These are phyloP conservation scores for Phyllostomus hastatus DNA, from an alignment of 2,113 vertebrate species.

Conservation along the genomic window DNA sequence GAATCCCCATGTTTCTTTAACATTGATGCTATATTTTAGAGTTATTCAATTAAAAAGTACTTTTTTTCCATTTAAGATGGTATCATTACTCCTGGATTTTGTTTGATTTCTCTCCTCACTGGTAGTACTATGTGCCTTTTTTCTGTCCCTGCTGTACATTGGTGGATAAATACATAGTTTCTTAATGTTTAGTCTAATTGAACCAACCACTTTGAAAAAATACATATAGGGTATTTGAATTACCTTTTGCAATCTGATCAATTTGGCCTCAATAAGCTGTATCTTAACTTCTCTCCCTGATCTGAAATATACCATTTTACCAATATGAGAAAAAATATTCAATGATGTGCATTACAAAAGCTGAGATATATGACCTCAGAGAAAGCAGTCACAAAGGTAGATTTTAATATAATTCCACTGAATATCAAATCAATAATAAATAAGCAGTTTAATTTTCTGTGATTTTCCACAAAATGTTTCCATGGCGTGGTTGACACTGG, in stretches of 20 bases:
- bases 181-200: not conserved
- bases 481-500: not conserved
- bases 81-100: not conserved
- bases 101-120: not conserved
- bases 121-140: not conserved
- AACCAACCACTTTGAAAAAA: not conserved
- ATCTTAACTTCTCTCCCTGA: conserved; percentile 29
- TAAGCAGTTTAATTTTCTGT: conserved; percentile 67
- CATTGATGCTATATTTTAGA: not conserved
- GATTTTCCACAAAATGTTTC: conserved; percentile 48
- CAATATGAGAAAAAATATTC: conserved; percentile 30
- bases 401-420: conserved; percentile 46
- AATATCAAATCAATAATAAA: conserved; percentile 39
- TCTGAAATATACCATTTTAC: conserved; percentile 18
- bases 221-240: not conserved
- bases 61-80: not conserved
- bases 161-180: not conserved
- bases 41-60: not conserved
- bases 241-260: conserved; percentile 43
- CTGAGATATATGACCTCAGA: not conserved
- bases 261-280: conserved; percentile 20
- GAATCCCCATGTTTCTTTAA: not conserved
- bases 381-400: conserved; percentile 53
- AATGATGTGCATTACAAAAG: not conserved
- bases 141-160: not conserved